A percentile compares a stretch with the other conserved stretches of the same genome.
phyloP scores from a whole-genome alignment of 2,797 vertebrate genomes.

The Melanotaenia parkinsoni region DNA sequence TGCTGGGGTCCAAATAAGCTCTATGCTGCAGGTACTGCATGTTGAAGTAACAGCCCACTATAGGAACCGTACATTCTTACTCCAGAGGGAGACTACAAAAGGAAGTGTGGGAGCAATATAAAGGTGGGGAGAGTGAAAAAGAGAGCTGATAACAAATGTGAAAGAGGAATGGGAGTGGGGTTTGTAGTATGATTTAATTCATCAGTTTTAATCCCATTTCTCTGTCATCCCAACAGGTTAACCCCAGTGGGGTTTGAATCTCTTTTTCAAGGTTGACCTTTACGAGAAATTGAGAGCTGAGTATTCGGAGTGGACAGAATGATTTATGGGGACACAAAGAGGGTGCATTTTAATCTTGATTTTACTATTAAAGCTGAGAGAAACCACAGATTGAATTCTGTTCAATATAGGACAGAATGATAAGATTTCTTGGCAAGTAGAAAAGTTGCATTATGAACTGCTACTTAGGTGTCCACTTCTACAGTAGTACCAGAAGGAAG shows the following conservation, averaged over 20 bases:
- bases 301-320: background rate
- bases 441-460: background rate
- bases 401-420: background rate
- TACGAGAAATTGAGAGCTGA: conserved; percentile 27
- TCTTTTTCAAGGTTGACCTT: conserved; percentile 33
- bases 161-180: background rate
- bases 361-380: conserved; percentile 1
- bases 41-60: conserved; percentile 38
- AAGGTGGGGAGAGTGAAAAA: background rate
- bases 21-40: conserved; percentile 29
- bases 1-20: conserved; percentile 25
- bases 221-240: conserved; percentile 36
- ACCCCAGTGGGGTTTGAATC: conserved; percentile 19
- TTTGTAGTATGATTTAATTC: conserved; percentile 9
- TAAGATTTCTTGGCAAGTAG: background rate
- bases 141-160: background rate
- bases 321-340: conserved; percentile 4
- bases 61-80: conserved; percentile 23
- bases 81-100: conserved; percentile 4
- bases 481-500: conserved; percentile 24
- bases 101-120: background rate
- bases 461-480: background rate
- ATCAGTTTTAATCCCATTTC: conserved; percentile 27
- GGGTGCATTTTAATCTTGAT: conserved; percentile 23
- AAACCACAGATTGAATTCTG: background rate